These are phyloP conservation scores for Peromyscus melanophrys DNA, from an alignment of 2,797 vertebrate genomes.

Conservation along the genomic window DNA sequence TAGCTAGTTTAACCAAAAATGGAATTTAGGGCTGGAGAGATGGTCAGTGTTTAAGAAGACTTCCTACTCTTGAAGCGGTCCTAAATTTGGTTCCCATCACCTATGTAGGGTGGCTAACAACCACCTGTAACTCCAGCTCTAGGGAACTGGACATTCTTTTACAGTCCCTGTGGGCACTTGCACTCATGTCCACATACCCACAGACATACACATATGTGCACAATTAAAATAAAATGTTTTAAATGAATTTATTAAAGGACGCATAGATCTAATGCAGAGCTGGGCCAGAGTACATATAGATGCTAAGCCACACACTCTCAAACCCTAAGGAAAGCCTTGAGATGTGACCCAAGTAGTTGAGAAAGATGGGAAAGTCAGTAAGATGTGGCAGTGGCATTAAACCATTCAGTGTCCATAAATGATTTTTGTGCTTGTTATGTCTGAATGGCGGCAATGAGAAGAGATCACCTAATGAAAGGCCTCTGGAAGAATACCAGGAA, in stretches of 20 bases:
- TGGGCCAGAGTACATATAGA: neutral
- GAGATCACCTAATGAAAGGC: neutral
- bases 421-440: neutral
- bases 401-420: neutral
- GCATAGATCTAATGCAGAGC: neutral
- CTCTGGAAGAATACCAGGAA: neutral
- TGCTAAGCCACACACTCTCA: neutral
- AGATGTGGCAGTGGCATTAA: neutral
- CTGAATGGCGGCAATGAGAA: neutral
- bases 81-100: neutral
- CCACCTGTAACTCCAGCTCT: neutral
- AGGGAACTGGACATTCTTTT: neutral
- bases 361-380: neutral
- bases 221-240: neutral
- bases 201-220: neutral
- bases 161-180: neutral
- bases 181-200: neutral
- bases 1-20: neutral
- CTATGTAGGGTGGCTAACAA: neutral
- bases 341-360: neutral
- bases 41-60: neutral
- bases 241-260: neutral
- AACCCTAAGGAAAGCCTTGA: neutral
- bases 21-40: neutral
- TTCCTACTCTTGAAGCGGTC: neutral